A percentile compares a stretch with the other conserved stretches of the same genome.
These are phyloP conservation scores for Eupelmus urozonus DNA, from an alignment of 2,888 invertebrate genomes.

Conservation along the genomic window DNA sequence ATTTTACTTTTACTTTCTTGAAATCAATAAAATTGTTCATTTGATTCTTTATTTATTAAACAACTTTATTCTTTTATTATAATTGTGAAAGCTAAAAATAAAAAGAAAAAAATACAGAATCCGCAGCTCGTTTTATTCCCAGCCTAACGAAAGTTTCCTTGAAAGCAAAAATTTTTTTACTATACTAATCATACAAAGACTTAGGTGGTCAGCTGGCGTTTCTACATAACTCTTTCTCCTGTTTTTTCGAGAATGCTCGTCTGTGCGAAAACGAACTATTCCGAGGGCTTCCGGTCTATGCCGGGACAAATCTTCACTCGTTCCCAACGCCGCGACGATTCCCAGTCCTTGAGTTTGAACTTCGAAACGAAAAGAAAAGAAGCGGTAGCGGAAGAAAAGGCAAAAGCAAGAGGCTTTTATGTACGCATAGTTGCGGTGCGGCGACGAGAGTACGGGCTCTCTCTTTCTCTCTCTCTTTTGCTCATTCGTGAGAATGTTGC, in stretches of 20 bases:
- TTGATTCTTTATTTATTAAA: too few species aligned
- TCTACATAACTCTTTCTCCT: background rate
- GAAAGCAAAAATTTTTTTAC: conserved; percentile 2
- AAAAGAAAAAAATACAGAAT: too few species aligned
- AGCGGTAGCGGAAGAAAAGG: conserved; percentile 20
- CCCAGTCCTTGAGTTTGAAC: conserved; percentile 39
- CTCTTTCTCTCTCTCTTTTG: background rate
- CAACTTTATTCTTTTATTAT: too few species aligned
- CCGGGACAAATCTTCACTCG: background rate
- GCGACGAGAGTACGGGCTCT: background rate
- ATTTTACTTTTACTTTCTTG: too few species aligned
- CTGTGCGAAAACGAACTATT: conserved; percentile 10
- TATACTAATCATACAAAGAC: conserved; percentile 10
- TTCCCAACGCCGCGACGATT: background rate
- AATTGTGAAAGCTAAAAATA: too few species aligned
- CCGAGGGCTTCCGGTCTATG: conserved; percentile 31
- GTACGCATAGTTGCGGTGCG: background rate
- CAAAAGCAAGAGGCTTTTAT: conserved; percentile 14
- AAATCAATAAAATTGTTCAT: too few species aligned
- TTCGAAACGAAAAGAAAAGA: conserved; percentile 34
- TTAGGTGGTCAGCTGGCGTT: conserved; percentile 9
- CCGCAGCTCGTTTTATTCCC: background rate
- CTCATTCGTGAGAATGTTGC: conserved; percentile 44
- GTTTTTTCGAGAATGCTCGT: too few species aligned
- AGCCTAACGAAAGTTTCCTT: background rate